These are phyloP conservation scores for Chelonus formosanus DNA, from an alignment of 2,888 invertebrate genomes.

Conservation along the genomic window DNA sequence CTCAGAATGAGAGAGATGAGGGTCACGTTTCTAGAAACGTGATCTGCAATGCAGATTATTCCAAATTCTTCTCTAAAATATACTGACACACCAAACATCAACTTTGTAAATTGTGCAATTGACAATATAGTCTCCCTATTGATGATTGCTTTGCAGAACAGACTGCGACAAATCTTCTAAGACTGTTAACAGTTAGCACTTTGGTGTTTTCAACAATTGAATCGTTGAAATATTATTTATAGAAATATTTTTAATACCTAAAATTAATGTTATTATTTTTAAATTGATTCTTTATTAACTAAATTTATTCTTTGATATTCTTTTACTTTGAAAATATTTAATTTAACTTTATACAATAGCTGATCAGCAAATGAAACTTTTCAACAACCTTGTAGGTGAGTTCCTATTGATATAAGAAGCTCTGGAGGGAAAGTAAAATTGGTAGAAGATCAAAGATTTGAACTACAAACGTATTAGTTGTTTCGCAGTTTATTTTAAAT, in stretches of 20 bases:
- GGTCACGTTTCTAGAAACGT: slow-evolving; percentile 51
- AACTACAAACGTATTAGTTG: neutral
- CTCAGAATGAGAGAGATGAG: slow-evolving; percentile 30
- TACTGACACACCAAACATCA: slow-evolving; percentile 42
- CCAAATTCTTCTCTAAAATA: slow-evolving; percentile 46
- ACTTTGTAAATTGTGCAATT: slow-evolving; percentile 36
- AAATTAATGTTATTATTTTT: too few species aligned
- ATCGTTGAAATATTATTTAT: too few species aligned
- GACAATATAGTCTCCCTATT: slow-evolving; percentile 23
- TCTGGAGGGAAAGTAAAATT: neutral
- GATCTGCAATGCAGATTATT: slow-evolving; percentile 63
- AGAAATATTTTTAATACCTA: too few species aligned
- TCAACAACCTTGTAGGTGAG: too few species aligned
- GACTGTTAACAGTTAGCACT: neutral
- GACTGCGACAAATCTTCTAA: slow-evolving; percentile 7
- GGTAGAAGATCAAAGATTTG: slow-evolving; percentile 6
- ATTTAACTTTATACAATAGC: too few species aligned
- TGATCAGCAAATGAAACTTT: too few species aligned
- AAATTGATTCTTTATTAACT: too few species aligned
- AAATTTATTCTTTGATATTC: too few species aligned
- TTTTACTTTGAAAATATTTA: too few species aligned
- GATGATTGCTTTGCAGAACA: slow-evolving; percentile 22
- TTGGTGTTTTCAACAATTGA: neutral
- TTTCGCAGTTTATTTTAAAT: slow-evolving; percentile 6
- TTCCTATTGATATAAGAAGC: neutral